Base-by-base conservation (phyloP, 1,140 invertebrate species). In the Lordiphosa collinella region DNA sequence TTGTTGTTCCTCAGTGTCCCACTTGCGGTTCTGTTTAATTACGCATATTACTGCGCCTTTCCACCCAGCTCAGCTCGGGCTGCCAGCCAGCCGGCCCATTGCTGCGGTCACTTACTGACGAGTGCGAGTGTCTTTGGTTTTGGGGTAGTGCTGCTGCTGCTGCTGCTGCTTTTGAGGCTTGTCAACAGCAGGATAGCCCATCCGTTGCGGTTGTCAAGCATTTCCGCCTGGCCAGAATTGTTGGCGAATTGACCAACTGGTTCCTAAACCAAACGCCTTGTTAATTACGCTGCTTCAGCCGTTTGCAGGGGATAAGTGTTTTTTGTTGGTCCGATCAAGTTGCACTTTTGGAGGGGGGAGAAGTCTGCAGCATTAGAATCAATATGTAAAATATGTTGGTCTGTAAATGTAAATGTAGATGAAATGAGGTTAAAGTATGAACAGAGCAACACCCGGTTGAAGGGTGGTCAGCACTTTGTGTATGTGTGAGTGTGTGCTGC, bases 1-100 rank as follows among this genome's bases (percentile, higher is more conserved):
- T 48, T 43, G 64, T 55, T 61, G 65, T 46, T 66, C 60, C 56
- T 58, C 50, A 59, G 34, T 51, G 62, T 50, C 75, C 75, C 75
- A 80, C 54, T 80, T 80, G 75, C 66, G 75, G 75, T 80, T 80
- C 82, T 80, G 75, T 80, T 80, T 80, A 80, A 80, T 80, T 80
- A 80, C 75, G 75, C 75, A 80, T 80, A 80, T 80, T 82, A 82
- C 75, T 56, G 49, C 51, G 65, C 54, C 57, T 48, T 53, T 32
- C 52, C 29, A 22, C 37, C 13, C 9, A 51, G 37, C 16, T 25
- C 51, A 18, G 12, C 36, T 38, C 18, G 32, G n/a, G 1, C 36
- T 2, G n/a, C 14, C 11, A 6, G 12, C 9, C 35, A 29, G 22
- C n/a, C 37, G 34, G 60, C 56, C 54, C 47, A 60, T 51, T 56